A percentile compares a stretch with the other conserved stretches of the same genome.
Conservation (phyloP, 2,113 vertebrate species). For the Bufo bufo region DNA sequence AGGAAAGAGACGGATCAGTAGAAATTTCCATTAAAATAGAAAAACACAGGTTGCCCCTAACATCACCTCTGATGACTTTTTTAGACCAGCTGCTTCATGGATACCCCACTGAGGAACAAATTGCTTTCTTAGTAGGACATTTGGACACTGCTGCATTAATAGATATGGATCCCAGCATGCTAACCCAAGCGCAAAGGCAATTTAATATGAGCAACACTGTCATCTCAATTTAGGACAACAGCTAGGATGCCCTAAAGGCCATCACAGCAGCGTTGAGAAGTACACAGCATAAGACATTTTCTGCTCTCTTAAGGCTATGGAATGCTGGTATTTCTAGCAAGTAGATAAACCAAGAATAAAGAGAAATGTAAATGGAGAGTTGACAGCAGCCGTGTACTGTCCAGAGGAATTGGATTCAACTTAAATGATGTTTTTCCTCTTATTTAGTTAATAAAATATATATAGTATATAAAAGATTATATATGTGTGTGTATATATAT, state of each 20-base stretch:
- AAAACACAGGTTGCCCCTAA: conserved; percentile 75
- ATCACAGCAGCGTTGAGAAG: conserved; percentile 71
- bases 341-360: conserved; percentile 67
- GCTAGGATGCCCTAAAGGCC: conserved; percentile 75
- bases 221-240: conserved; percentile 84
- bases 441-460: conserved; percentile 26
- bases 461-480: no score
- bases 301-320: conserved; percentile 68
- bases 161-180: conserved; percentile 79
- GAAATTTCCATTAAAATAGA: conserved; percentile 77
- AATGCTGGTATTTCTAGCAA: conserved; percentile 72
- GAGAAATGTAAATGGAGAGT: conserved; percentile 63
- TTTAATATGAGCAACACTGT: conserved; percentile 82
- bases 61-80: conserved; percentile 76
- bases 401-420: conserved; percentile 59
- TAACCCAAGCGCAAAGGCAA: conserved; percentile 74
- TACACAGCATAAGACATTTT: conserved; percentile 65
- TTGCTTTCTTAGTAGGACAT: conserved; percentile 83
- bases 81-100: conserved; percentile 79
- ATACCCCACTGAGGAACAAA: conserved; percentile 80
- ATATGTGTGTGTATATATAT: no score
- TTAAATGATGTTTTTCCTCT: conserved; percentile 54
- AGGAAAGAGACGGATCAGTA: conserved; percentile 67
- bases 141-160: conserved; percentile 79
- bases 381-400: conserved; percentile 60